These are phyloP conservation scores for Clunio marinus DNA, from an alignment of 2,888 invertebrate species.

Conservation along the genomic window DNA sequence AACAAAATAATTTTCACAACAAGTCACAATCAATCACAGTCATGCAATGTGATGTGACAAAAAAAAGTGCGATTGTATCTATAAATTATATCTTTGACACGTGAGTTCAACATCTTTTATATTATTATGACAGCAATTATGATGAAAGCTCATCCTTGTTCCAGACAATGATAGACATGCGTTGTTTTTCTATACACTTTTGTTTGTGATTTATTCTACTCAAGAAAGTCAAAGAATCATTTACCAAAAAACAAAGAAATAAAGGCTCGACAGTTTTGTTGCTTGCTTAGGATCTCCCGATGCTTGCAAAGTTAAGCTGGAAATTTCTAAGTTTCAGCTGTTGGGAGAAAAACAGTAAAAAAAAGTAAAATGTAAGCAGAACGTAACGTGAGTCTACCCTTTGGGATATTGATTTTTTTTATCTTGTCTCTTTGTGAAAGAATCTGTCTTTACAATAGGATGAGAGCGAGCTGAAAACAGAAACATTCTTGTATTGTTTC, in stretches of 20 bases:
- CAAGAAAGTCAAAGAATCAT: slow-evolving; percentile 25
- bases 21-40: slow-evolving; percentile 38
- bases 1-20: slow-evolving; percentile 7
- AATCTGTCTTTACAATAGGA: neutral
- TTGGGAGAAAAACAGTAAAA: neutral
- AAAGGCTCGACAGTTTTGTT: slow-evolving; percentile 4
- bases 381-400: slow-evolving; percentile 1
- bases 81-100: slow-evolving; percentile 36
- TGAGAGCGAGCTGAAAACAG: slow-evolving; percentile 11
- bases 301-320: neutral
- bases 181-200: slow-evolving; percentile 4
- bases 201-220: slow-evolving; percentile 21
- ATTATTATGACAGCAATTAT: slow-evolving; percentile 33
- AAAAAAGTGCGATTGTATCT: slow-evolving; percentile 5
- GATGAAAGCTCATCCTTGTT: slow-evolving; percentile 15
- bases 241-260: neutral
- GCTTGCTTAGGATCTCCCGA: neutral
- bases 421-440: neutral
- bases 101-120: slow-evolving; percentile 28
- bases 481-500: slow-evolving; percentile 12
- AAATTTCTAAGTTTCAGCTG: too few species aligned
- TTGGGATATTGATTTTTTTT: slow-evolving; percentile 10
- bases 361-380: neutral
- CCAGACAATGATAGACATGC: neutral
- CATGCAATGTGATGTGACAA: slow-evolving; percentile 8